phyloP scores from a whole-genome alignment of 2,888 invertebrate species.

The Harpagoxenus sublaevis region DNA sequence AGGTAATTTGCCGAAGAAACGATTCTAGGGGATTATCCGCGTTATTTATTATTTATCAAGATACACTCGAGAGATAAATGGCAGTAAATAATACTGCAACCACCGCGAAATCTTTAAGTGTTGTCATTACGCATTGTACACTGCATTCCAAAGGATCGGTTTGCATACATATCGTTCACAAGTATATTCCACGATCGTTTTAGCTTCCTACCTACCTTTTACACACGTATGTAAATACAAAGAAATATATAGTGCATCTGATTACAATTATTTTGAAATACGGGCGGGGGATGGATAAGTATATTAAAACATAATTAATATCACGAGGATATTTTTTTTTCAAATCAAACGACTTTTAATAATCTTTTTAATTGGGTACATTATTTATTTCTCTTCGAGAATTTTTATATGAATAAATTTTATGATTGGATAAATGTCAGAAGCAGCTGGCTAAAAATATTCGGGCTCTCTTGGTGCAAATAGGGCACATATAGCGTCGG shows the following conservation, averaged over 20 bases:
- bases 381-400: background rate
- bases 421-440: slow-evolving; percentile 19
- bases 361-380: background rate
- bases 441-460: slow-evolving; percentile 37
- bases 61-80: slow-evolving; percentile 18
- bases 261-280: background rate
- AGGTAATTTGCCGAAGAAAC: slow-evolving; percentile 52
- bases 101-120: slow-evolving; percentile 25
- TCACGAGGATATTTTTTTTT: background rate
- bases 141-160: slow-evolving; percentile 30
- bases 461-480: slow-evolving; percentile 3
- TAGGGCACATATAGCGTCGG: slow-evolving; percentile 20
- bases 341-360: background rate
- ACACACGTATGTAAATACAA: background rate
- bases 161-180: background rate
- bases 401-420: slow-evolving; percentile 15
- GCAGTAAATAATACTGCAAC: slow-evolving; percentile 40
- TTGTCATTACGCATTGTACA: slow-evolving; percentile 43
- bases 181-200: background rate
- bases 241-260: background rate
- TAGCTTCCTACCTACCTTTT: background rate
- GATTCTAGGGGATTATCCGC: slow-evolving; percentile 48
- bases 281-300: background rate
- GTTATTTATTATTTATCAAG: slow-evolving; percentile 55
- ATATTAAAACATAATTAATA: background rate